Evolutionary conservation across 2,888 invertebrate species (phyloP), one percentile per base, ranked within the genome.

Genomic region (Lithophane socia): DNA sequence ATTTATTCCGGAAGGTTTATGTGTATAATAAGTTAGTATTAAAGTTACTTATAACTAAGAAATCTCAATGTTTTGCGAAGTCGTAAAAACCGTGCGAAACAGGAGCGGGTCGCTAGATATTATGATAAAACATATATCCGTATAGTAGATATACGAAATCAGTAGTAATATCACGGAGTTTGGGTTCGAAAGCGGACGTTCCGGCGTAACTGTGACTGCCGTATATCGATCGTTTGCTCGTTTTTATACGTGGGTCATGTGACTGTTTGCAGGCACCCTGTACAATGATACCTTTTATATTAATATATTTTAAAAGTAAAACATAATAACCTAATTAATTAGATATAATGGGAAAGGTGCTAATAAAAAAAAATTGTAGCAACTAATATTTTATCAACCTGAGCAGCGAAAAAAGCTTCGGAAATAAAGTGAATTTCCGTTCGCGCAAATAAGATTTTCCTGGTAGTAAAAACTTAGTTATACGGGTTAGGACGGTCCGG

Each of bases 361-460:
- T 37, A 37, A 37, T 5, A 37, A 37, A 37, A 37, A 37, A 37
- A 37, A 37, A 5, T 37, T 5, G 37, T 37, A 54, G 42, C 18
- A 12, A 56, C 18, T 42, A 42, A 54, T 3, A 42, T 21, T 21
- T 21, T 63, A 10, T 9, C 16, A 12, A 64, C 24, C 1, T 49
- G 37, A 12, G 21, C 47, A 54, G 18, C n/a, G 42, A 10, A 47
- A 63, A 56, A 13, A 24, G 12, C 24, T 24, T 44, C 65, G 42
- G 21, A 75, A 60, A 66, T 44, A 42, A 76, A 66, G 49, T 29
- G 29, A 44, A 65, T 65, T 76, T 66, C 58, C 58, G 42, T 60
- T 52, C 13, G 65, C 29, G n/a, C 60, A 54, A 76, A 76, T 76
- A 13, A 52, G 52, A 76, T 77, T 76, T 42, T 37, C 18, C 13